phyloP scores from a whole-genome alignment of 2,888 invertebrate genomes.

The Nemapogon koenigi region DNA sequence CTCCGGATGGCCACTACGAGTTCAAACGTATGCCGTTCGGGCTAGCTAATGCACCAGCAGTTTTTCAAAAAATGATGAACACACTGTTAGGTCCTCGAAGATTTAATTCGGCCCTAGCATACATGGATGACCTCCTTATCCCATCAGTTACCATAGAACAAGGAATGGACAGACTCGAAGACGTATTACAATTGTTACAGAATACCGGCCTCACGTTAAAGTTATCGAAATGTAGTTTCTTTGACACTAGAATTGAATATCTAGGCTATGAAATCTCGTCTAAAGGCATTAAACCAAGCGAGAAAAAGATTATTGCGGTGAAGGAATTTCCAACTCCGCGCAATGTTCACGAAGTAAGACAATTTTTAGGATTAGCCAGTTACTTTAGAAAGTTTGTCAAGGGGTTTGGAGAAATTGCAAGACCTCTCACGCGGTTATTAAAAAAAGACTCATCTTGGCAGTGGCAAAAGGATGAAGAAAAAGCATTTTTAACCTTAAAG shows the following conservation, averaged over 20 bases:
- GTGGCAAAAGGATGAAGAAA: constrained; percentile 13
- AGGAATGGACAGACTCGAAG: constrained; percentile 9
- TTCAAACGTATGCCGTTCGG: no score
- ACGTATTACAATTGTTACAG: constrained; percentile 14
- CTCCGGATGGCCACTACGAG: no score
- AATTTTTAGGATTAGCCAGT: constrained; percentile 21
- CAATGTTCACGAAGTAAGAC: constrained; percentile 19
- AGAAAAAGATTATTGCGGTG: constrained; percentile 18
- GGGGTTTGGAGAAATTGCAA: constrained; percentile 18
- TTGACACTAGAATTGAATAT: constrained; percentile 16
- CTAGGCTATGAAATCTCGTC: constrained; percentile 19
- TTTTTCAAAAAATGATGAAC: no score
- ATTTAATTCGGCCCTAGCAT: constrained; percentile 9
- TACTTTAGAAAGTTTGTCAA: constrained; percentile 21
- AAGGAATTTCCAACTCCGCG: constrained; percentile 18
- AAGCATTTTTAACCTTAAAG: constrained; percentile 15
- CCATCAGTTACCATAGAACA: constrained; percentile 10
- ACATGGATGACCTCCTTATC: constrained; percentile 14
- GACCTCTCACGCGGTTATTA: constrained; percentile 17
- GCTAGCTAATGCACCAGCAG: no score
- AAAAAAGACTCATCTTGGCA: constrained; percentile 16
- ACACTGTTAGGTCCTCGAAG: constrained; percentile 7
- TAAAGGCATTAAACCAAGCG: constrained; percentile 17
- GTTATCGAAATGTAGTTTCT: constrained; percentile 17
- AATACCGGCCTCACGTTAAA: constrained; percentile 17